phyloP scores from a whole-genome alignment of 2,797 vertebrate genomes.

The Pseudomugil gertrudae region DNA sequence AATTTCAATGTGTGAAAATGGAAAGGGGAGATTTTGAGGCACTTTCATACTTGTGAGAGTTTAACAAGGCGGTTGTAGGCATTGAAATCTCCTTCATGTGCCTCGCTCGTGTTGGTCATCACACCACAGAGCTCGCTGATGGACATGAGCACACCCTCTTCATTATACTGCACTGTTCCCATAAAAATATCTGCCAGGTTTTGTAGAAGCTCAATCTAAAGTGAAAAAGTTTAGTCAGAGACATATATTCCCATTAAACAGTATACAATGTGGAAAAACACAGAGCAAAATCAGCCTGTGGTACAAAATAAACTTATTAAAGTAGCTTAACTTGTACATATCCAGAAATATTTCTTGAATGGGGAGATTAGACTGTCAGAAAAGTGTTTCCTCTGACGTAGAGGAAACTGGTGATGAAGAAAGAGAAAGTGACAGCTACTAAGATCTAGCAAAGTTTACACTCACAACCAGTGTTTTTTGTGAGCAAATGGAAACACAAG shows the following conservation, averaged over 20 bases:
- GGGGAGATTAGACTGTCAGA: no score
- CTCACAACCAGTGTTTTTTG: no score
- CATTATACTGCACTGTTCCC: slow-evolving; percentile 85
- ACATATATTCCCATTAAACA: neutral
- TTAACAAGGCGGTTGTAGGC: slow-evolving; percentile 65
- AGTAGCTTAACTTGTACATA: no score
- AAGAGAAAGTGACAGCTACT: neutral
- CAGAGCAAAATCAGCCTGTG: neutral
- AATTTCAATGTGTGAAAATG: neutral
- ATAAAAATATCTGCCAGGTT: slow-evolving; percentile 83
- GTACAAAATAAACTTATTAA: neutral
- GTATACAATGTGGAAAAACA: neutral
- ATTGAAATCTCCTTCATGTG: slow-evolving; percentile 4
- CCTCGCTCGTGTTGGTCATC: slow-evolving; percentile 71
- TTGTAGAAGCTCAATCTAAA: slow-evolving; percentile 74
- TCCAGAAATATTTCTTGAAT: no score
- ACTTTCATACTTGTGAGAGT: slow-evolving; percentile 61
- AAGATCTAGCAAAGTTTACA: no score
- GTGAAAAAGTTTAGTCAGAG: neutral
- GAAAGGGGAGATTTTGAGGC: no score
- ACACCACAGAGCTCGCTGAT: slow-evolving; percentile 80
- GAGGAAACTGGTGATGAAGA: neutral
- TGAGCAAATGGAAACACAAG: no score
- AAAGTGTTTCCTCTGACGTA: no score
- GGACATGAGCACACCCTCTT: slow-evolving; percentile 63